Evolutionary conservation across 2,797 vertebrate species (phyloP), one percentile per base, ranked within the genome.

Genomic region (Myotis myotis): DNA sequence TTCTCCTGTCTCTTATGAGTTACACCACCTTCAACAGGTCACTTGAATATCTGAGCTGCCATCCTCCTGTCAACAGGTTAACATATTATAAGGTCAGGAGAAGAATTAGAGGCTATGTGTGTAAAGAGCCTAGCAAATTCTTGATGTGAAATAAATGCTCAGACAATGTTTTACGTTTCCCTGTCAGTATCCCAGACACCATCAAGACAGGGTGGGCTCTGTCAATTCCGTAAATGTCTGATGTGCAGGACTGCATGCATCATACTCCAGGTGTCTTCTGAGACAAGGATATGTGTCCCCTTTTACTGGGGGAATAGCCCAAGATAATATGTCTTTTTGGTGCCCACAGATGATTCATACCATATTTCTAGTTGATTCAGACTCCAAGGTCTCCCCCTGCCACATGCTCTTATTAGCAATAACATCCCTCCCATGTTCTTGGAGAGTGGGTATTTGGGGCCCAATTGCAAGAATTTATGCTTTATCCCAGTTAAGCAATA

Each of bases 171-270:
- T 2, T 22, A 15, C 1, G 2, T 64, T 41, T 87, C 22, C 68
- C 13, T 19, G 2, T 68, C 30, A 1, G 41, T 20, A 16, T 57
- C 71, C 25, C 0, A 0, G 23, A 30, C 1, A 30, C 62, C 7
- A 22, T 15, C 28, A 53, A 22, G 5, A 57, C 62, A 33, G 5
- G 3, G 25, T 15, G 11, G 44, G 17, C 6, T 72, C 44, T 87
- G 47, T 33, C 17, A 30, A 20, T 28, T 44, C 30, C 15, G 72
- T 57, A n/a, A 79, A n/a, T 12, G 62, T 38, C 4, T 33, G 36
- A 28, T 36, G 13, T 16, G 28, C 15, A 57, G 22, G 33, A n/a
- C 17, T 36, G 41, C 4, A 12, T 28, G 53, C 6, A 20, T 8
- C 49, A 68, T 12, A 4, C 4, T 49, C 55, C 9, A 41, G 23